phyloP scores from a whole-genome alignment of 2,113 vertebrate genomes.

The Aspidoscelis tigris region DNA sequence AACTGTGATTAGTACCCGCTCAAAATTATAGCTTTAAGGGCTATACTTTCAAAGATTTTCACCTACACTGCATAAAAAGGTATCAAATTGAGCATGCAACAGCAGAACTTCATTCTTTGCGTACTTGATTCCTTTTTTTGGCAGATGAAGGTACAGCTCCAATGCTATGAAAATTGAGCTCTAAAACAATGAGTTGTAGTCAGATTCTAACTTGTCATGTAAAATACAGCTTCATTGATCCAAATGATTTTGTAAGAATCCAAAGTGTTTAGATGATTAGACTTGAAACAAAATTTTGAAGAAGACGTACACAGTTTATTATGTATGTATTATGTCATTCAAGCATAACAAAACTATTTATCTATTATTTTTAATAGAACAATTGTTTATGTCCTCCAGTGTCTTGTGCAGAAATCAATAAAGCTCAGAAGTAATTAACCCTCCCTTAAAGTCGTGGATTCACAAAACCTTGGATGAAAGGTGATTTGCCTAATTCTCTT shows the following conservation, averaged over 20 bases:
- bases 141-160: neutral
- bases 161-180: neutral
- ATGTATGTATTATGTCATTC: neutral
- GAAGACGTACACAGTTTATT: neutral
- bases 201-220: neutral
- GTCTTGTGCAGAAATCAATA: neutral
- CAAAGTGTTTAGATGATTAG: neutral
- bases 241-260: neutral
- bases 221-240: neutral
- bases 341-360: neutral
- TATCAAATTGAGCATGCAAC: constrained; percentile 22
- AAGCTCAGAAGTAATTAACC: neutral
- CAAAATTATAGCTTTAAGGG: constrained; percentile 11
- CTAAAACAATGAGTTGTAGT: neutral
- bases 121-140: neutral
- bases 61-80: constrained; percentile 6
- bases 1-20: constrained; percentile 1
- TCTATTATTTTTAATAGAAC: neutral
- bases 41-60: constrained; percentile 9
- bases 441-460: neutral
- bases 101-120: constrained; percentile 1
- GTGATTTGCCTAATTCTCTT: too few species aligned
- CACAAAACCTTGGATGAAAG: neutral
- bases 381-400: neutral
- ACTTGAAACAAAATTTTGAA: neutral